Base-by-base conservation (phyloP, 1,140 invertebrate genomes). In the Drosophila lacertosa region DNA sequence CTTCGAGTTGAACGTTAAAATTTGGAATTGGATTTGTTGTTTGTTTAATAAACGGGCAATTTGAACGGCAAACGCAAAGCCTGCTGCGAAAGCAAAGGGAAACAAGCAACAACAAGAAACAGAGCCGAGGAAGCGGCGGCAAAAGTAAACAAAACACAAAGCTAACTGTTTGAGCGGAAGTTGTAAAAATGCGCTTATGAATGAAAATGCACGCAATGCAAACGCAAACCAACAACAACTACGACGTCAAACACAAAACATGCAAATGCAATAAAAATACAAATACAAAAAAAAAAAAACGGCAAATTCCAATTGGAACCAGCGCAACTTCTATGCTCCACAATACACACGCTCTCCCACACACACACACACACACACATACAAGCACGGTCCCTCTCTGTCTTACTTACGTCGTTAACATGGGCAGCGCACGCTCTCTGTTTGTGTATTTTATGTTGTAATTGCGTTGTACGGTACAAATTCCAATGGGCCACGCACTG, bases 381-480 rank as follows among this genome's bases (percentile, higher is more conserved):
- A 20, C 29, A 16, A 1, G 0, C 26, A 48, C 42, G 24, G 33
- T 16, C 58, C 15, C 32, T 42, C 15, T 57, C 18, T 40, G 6
- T 57, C 16, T 20, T 37, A 57, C 66, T 73, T 67, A 63, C 57
- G 40, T 63, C 53, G 69, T 22, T 44, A 22, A 4, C 13, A 39
- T 57, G n/a, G 63, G 51, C 32, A 64, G 67, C 50, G 40, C 51
- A 40, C 55, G 35, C 64, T 70, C 71, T 83, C 57, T 86, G 62
- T 75, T 77, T 88, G 77, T 86, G 66, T 89, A 76, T 62, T 73
- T 60, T 67, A 68, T 89, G 83, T 78, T 88, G 82, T 88, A 89
- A 89, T 88, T 88, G 78, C 83, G 77, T 82, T 82, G 89, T 64
- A 75, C 66, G 74, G 71, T 88, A 88, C 82, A 88, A 88, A 88